Evolutionary conservation across 2,888 invertebrate genomes (phyloP).

Genomic region (Blastobasis lacticolella): DNA sequence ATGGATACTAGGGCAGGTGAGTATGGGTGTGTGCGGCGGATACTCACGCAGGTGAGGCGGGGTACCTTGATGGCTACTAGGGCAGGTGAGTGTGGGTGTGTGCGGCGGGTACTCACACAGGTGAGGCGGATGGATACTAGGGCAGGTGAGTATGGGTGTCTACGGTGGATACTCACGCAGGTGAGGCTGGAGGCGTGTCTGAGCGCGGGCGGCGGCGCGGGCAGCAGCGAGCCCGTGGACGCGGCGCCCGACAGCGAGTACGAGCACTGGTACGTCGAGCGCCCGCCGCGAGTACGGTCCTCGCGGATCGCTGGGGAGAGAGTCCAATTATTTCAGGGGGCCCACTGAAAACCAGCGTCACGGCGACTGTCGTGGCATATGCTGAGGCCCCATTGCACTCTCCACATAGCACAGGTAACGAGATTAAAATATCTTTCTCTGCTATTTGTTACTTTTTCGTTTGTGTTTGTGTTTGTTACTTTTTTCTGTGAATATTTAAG

Average conservation of each 20-base stretch:
- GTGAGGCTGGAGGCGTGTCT: constrained; percentile 68
- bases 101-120: background rate
- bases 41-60: too few species aligned
- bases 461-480: too few species aligned
- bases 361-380: too few species aligned
- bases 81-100: background rate
- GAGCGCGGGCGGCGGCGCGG: constrained; percentile 55
- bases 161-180: constrained; percentile 38
- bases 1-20: background rate
- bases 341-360: too few species aligned
- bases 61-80: background rate
- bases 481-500: too few species aligned
- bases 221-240: constrained; percentile 66
- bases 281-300: constrained; percentile 94
- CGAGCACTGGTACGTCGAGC: constrained; percentile 96
- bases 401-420: too few species aligned
- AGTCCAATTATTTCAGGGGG: too few species aligned
- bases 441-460: too few species aligned
- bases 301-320: constrained; percentile 85
- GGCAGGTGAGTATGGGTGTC: background rate
- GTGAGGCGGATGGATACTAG: background rate
- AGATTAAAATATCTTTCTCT: too few species aligned
- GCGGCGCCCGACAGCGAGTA: constrained; percentile 87
- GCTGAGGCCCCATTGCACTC: too few species aligned
- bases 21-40: background rate